These are phyloP conservation scores for Syngnathus acus DNA, from an alignment of 2,797 vertebrate genomes.

Conservation along the genomic window DNA sequence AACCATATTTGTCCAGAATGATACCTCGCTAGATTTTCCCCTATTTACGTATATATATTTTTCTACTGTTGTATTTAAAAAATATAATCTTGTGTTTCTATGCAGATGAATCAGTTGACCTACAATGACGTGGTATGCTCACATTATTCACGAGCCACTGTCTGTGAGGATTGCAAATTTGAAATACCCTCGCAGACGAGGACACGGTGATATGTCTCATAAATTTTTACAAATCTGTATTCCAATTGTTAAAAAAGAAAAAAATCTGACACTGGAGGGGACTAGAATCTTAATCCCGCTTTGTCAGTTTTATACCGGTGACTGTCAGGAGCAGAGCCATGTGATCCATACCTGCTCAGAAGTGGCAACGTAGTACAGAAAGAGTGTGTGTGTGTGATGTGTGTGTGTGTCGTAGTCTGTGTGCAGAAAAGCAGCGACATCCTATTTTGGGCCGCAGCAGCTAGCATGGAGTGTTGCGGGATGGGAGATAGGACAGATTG, in stretches of 20 bases:
- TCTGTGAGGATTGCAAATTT: neutral
- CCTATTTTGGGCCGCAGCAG: constrained; percentile 38
- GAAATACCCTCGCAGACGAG: neutral
- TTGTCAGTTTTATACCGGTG: constrained; percentile 26
- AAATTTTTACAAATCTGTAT: neutral
- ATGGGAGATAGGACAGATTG: constrained; percentile 26
- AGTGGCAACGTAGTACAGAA: constrained; percentile 9
- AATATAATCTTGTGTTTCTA: neutral
- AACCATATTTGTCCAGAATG: neutral
- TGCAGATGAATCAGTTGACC: neutral
- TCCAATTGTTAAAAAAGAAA: neutral
- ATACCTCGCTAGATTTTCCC: neutral
- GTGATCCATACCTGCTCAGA: constrained; percentile 34
- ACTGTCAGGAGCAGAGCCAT: constrained; percentile 25
- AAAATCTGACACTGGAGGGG: neutral
- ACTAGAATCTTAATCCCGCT: neutral
- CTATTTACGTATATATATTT: neutral
- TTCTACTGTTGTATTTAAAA: neutral
- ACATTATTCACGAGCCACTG: neutral
- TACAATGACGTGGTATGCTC: neutral
- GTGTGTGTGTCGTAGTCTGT: constrained; percentile 8
- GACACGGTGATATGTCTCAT: neutral
- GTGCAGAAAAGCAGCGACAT: constrained; percentile 15
- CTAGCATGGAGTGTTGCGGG: constrained; percentile 30
- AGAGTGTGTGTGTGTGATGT: constrained; percentile 16